A percentile compares a stretch with the other conserved stretches of the same genome.
Evolutionary conservation across 2,113 vertebrate genomes (phyloP).

Genomic region (Aptenodytes patagonicus): DNA sequence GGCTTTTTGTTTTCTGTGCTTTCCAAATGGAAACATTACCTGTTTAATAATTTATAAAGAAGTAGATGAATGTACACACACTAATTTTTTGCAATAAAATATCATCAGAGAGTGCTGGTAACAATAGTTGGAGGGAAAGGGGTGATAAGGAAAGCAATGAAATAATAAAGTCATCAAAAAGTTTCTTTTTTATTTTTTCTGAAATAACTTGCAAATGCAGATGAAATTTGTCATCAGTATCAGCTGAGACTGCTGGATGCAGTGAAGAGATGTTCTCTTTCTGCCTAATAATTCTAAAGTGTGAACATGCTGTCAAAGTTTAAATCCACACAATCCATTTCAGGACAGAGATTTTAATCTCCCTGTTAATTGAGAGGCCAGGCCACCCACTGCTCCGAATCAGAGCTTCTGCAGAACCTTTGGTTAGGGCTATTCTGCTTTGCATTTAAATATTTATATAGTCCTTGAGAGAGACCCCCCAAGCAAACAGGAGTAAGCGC

Average conservation of each 20-base stretch:
- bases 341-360: not conserved
- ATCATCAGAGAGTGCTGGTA: rapidly evolving
- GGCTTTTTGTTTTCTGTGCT: not conserved
- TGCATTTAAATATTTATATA: not conserved
- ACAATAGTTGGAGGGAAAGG: not conserved
- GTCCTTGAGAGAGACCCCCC: not conserved
- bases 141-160: not conserved
- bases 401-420: not conserved
- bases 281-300: not conserved
- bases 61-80: not conserved
- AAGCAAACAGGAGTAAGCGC: not conserved
- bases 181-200: not conserved
- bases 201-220: not conserved
- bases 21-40: not conserved
- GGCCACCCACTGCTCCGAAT: not conserved
- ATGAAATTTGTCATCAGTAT: not conserved
- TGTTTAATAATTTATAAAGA: not conserved
- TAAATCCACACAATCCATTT: not conserved
- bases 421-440: not conserved
- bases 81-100: not conserved
- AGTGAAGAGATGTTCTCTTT: not conserved
- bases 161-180: not conserved
- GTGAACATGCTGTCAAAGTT: not conserved
- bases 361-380: not conserved
- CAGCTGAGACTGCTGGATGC: not conserved